Evolutionary conservation across 2,113 vertebrate genomes (phyloP).

Genomic region (Chaenogobius annularis): DNA sequence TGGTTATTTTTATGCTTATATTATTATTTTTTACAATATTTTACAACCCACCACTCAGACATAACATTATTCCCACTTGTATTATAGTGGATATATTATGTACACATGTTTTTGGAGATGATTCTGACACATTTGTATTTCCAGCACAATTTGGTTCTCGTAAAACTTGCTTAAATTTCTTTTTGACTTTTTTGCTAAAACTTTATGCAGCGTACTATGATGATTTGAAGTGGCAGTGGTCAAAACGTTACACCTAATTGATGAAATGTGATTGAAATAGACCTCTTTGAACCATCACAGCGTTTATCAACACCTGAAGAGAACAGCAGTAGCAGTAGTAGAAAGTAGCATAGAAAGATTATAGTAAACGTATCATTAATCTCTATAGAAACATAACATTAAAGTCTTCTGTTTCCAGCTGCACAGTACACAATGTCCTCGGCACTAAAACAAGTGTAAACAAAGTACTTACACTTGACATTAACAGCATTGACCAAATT

Average conservation of each 20-base stretch:
- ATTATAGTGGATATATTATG: background rate
- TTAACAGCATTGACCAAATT: background rate
- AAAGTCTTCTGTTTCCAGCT: conserved; percentile 43
- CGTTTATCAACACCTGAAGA: conserved; percentile 93
- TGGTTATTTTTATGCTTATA: background rate
- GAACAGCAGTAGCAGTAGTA: conserved; percentile 59
- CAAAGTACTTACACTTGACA: background rate
- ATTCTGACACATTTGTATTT: too few relatives aligned
- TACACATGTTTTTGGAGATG: too few relatives aligned
- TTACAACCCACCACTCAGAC: background rate
- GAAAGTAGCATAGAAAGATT: conserved; percentile 2
- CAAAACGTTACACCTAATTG: background rate
- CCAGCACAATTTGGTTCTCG: too few relatives aligned
- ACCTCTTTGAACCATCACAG: conserved; percentile 48
- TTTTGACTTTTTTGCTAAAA: background rate
- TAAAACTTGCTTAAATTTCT: too few relatives aligned
- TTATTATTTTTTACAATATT: conserved; percentile 4
- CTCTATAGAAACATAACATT: conserved; percentile 31
- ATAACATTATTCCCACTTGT: background rate
- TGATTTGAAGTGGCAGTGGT: background rate
- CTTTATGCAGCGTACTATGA: background rate
- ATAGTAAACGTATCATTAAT: background rate
- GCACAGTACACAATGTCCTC: conserved; percentile 2
- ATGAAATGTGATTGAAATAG: background rate
- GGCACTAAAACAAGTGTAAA: background rate